Evolutionary conservation across 2,113 vertebrate species (phyloP).

Genomic region (Aegotheles bennettii): DNA sequence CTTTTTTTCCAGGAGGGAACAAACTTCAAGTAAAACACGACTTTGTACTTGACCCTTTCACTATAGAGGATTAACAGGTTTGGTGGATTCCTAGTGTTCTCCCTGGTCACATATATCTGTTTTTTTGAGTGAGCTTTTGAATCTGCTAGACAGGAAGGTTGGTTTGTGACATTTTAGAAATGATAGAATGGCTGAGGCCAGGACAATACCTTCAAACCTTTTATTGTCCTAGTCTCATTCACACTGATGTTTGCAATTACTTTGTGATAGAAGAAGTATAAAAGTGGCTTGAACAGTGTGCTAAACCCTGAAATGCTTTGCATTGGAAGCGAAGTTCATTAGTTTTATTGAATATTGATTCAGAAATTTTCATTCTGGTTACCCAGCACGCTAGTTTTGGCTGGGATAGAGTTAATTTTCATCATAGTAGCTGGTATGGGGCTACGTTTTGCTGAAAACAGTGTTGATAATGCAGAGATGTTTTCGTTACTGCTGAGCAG

Average conservation of each 20-base stretch:
- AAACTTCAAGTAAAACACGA: neutral
- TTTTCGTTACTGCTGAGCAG: too few species aligned
- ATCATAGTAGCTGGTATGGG: too few species aligned
- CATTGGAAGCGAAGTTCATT: neutral
- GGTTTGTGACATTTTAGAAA: neutral
- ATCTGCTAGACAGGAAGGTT: neutral
- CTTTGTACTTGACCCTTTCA: constrained; percentile 9
- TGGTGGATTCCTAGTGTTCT: neutral
- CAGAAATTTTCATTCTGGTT: neutral
- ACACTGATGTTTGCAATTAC: neutral
- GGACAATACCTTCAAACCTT: neutral
- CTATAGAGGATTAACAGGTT: neutral
- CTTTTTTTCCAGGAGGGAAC: neutral
- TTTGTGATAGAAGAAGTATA: neutral
- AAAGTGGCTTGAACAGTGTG: neutral
- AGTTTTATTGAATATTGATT: neutral
- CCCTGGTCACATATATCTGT: neutral
- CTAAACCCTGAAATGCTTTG: neutral
- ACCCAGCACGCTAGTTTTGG: neutral
- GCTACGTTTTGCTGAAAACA: too few species aligned
- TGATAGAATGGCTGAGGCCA: neutral
- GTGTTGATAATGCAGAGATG: too few species aligned
- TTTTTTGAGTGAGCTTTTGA: neutral
- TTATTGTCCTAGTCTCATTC: neutral
- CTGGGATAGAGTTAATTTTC: too few species aligned